Percentiles rank a stretch among this genome's conserved stretches.
These are phyloP conservation scores for Epistrophe eligans DNA, from an alignment of 2,888 invertebrate species.

Conservation along the genomic window DNA sequence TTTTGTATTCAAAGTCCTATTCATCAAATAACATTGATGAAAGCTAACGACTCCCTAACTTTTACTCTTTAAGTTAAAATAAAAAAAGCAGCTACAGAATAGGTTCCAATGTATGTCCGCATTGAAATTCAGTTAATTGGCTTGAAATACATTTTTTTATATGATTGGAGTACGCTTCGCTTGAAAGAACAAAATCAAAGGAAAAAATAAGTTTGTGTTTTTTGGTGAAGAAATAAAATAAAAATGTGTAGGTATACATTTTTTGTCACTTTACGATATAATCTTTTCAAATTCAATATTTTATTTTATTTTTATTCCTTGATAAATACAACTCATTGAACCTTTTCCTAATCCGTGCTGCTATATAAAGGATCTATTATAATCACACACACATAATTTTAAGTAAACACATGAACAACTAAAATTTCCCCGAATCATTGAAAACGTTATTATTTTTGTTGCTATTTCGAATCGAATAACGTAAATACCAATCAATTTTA, in stretches of 20 bases:
- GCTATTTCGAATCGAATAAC: not conserved
- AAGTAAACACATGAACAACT: constrained; percentile 4
- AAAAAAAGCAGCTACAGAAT: not conserved
- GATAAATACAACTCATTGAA: not conserved
- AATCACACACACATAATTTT: not conserved
- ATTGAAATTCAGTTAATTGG: constrained; percentile 28
- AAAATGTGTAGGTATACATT: no score
- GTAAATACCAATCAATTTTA: constrained; percentile 63
- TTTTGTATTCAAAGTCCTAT: not conserved
- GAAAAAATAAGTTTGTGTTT: not conserved
- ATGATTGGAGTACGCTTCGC: not conserved
- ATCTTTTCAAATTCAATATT: not conserved
- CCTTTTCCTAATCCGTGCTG: not conserved
- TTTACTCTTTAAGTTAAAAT: not conserved
- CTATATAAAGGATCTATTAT: not conserved
- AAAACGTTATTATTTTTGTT: not conserved
- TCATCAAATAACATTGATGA: constrained; percentile 17
- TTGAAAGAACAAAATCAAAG: not conserved
- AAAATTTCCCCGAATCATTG: not conserved
- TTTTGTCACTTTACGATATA: not conserved
- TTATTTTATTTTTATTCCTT: not conserved
- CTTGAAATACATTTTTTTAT: not conserved
- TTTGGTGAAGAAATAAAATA: not conserved
- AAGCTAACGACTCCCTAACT: constrained; percentile 21
- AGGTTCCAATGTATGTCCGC: not conserved